These are phyloP conservation scores for Pangasius sanitwongsei DNA, from an alignment of 2,797 vertebrate genomes.

Conservation along the genomic window DNA sequence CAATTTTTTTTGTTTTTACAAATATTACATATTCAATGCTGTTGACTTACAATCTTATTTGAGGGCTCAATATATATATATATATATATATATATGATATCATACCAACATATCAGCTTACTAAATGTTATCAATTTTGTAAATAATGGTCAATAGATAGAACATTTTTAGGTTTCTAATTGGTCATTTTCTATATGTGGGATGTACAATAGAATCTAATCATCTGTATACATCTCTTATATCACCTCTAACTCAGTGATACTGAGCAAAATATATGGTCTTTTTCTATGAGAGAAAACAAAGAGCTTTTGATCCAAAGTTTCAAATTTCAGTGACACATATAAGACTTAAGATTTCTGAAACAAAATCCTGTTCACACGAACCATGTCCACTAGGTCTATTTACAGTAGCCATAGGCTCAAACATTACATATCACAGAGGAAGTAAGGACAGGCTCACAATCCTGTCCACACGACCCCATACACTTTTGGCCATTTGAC, in stretches of 20 bases:
- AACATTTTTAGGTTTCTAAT: slow-evolving; percentile 69
- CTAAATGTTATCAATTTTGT: slow-evolving; percentile 39
- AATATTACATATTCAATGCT: slow-evolving; percentile 78
- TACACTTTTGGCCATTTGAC: slow-evolving; percentile 69
- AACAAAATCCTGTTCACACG: slow-evolving; percentile 94
- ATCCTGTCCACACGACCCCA: slow-evolving; percentile 66
- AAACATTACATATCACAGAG: slow-evolving; percentile 66
- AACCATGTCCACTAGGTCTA: slow-evolving; percentile 71
- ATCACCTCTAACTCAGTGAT: slow-evolving; percentile 66
- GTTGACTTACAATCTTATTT: slow-evolving; percentile 70
- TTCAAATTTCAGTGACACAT: slow-evolving; percentile 73
- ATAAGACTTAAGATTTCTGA: slow-evolving; percentile 92
- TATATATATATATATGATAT: not conserved
- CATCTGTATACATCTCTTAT: slow-evolving; percentile 65
- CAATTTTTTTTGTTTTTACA: slow-evolving; percentile 72
- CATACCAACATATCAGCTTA: slow-evolving; percentile 42
- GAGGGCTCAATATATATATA: slow-evolving; percentile 38
- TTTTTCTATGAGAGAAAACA: slow-evolving; percentile 66
- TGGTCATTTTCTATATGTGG: slow-evolving; percentile 61
- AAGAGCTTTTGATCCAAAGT: slow-evolving; percentile 64
- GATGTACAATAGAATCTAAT: slow-evolving; percentile 58
- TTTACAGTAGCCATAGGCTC: slow-evolving; percentile 94
- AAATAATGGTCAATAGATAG: slow-evolving; percentile 66
- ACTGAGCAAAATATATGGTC: slow-evolving; percentile 63
- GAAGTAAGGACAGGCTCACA: slow-evolving; percentile 63